Conservation (phyloP, 1,140 invertebrate genomes). For the Drosophila arizonae region DNA sequence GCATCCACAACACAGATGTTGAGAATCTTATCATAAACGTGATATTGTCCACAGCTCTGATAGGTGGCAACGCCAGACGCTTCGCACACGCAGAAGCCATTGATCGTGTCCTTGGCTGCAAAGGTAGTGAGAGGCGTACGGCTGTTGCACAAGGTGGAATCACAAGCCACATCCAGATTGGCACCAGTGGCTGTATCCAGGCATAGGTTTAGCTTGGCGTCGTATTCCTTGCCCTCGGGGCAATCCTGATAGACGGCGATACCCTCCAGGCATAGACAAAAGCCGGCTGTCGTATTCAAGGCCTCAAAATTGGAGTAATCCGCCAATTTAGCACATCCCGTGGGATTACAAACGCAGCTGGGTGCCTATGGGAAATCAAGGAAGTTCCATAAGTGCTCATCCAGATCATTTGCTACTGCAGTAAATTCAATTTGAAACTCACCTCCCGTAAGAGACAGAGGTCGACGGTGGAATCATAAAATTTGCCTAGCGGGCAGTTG, state of each 20-base stretch:
- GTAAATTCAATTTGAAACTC: neutral
- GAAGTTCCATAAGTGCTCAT: too few species aligned
- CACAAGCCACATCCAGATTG: constrained; percentile 6
- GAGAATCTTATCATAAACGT: constrained; percentile 28
- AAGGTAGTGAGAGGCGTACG: constrained; percentile 1
- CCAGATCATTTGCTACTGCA: too few species aligned
- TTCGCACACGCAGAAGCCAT: constrained; percentile 55
- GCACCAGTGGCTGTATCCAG: neutral
- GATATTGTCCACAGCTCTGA: constrained; percentile 31
- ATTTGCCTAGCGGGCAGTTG: constrained; percentile 29
- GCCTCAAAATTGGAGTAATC: constrained; percentile 34
- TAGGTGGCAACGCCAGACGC: constrained; percentile 17
- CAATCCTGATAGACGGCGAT: constrained; percentile 34
- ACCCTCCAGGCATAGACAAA: constrained; percentile 45
- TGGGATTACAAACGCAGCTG: constrained; percentile 26
- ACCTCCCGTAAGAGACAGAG: constrained; percentile 36
- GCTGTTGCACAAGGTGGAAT: constrained; percentile 22
- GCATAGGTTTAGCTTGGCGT: neutral
- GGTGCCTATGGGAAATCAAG: constrained; percentile 38
- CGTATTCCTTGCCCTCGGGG: neutral
- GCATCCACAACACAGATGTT: constrained; percentile 32
- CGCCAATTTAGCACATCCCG: constrained; percentile 12
- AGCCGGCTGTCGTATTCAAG: constrained; percentile 40
- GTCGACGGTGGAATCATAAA: neutral
- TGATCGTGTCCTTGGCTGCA: constrained; percentile 34